Base-by-base conservation (phyloP, 2,797 vertebrate genomes). In the Epinephelus coioides region DNA sequence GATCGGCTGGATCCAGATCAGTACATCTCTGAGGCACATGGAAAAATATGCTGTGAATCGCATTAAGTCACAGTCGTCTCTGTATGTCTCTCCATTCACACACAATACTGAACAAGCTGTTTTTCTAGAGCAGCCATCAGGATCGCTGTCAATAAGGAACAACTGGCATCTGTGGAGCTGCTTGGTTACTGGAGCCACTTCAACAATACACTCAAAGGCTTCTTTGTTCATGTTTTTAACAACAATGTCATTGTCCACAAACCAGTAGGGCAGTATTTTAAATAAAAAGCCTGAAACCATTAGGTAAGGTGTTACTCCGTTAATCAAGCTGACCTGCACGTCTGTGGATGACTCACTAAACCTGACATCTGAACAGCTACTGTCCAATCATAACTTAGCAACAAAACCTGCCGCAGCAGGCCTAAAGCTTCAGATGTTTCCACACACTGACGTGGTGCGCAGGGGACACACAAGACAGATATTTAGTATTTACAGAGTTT, bases 1-100 rank as follows among this genome's bases (percentile, higher is more conserved):
- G 71, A 75, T 89, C 89, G 86, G 67, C 75, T 75, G 84, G 67
- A 88, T 83, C 85, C 65, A 68, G 19, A 89, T 85, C 82, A 82
- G 69, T n/a, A 25, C 72, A 81, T 83, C 78, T 91, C 68, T 49
- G 79, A 80, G 82, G 69, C 81, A 34, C 79, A 61, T 46, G 71
- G 78, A 77, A 85, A 85, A 86, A 69, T 73, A 70, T 71, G 70
- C 38, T 19, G 46, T 5, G 50, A 49, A 23, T 68, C 11, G 23
- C 34, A 40, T 40, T 21, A 57, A 60, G 49, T 76, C 63, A 49
- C 67, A 68, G 50, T 44, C 62, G 59, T 50, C 40, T 23, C 4
- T 21, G 0, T 9, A 1, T 47, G 43, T n/a, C 34, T 72, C 47
- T 76, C 12, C 51, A 50, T 53, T n/a, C 25, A 61, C n/a, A 49